These are phyloP conservation scores for Sciurus niger DNA, from an alignment of 2,113 vertebrate species.

Conservation along the genomic window DNA sequence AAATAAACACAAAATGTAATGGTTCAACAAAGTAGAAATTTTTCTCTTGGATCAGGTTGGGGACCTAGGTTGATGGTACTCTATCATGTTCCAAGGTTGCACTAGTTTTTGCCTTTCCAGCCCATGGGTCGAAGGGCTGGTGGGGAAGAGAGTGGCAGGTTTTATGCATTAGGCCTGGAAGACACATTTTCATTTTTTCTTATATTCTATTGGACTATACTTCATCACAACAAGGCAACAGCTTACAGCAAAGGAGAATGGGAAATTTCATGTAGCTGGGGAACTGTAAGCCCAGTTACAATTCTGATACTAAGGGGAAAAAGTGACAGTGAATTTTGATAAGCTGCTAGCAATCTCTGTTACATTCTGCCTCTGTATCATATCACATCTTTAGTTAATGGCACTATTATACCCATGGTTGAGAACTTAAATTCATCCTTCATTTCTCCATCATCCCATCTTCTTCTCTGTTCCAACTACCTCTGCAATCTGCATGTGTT, in stretches of 20 bases:
- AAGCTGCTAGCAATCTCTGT: not conserved
- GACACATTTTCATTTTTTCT: not conserved
- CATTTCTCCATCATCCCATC: not conserved
- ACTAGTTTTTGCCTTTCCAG: not conserved
- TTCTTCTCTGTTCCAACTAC: not conserved
- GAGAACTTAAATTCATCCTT: not conserved
- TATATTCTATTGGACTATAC: not conserved
- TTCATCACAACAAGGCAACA: not conserved
- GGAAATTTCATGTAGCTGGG: not conserved
- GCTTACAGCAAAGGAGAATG: not conserved
- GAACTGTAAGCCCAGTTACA: not conserved
- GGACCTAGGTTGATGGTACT: not conserved
- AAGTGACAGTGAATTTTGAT: not conserved
- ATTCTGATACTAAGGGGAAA: not conserved
- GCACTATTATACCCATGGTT: not conserved
- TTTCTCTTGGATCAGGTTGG: not conserved
- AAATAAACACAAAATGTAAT: not conserved
- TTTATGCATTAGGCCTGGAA: not conserved
- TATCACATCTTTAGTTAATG: not conserved
- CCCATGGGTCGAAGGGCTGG: rapidly evolving
- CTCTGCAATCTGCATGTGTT: not conserved
- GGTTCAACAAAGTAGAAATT: not conserved
- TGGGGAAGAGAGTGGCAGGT: not conserved
- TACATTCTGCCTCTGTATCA: not conserved
- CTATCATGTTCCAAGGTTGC: not conserved